Evolutionary conservation across 2,888 invertebrate species (phyloP).

Genomic region (Monoplex corrugatus): DNA sequence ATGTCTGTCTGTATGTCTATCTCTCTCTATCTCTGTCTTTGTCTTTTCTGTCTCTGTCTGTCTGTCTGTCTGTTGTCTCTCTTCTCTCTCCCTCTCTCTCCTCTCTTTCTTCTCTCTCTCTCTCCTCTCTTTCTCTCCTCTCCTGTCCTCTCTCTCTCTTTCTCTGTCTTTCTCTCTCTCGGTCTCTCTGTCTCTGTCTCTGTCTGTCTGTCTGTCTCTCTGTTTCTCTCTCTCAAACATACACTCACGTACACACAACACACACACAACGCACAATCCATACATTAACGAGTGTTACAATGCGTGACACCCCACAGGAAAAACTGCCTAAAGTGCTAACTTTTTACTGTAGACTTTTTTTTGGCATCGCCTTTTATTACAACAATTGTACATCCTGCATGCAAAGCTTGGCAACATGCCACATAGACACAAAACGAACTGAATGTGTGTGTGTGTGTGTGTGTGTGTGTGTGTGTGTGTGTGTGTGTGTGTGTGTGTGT

Average conservation of each 20-base stretch:
- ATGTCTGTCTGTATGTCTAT: background rate
- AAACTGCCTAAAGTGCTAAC: too few relatives aligned
- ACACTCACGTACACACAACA: too few relatives aligned
- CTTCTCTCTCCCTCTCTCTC: background rate
- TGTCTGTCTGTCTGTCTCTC: background rate
- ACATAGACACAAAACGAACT: too few relatives aligned
- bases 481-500: too few relatives aligned
- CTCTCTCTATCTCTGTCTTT: background rate
- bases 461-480: too few relatives aligned
- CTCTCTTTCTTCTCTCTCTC: background rate
- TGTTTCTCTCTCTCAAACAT: background rate
- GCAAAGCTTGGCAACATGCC: too few relatives aligned
- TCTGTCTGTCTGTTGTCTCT: background rate
- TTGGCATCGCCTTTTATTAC: too few relatives aligned
- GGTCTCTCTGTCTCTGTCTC: too few relatives aligned
- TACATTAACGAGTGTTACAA: background rate
- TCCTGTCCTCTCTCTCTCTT: background rate
- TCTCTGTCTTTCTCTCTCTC: background rate
- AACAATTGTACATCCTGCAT: too few relatives aligned
- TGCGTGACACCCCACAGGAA: too few relatives aligned
- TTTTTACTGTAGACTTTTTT: too few relatives aligned
- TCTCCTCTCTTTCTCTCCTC: background rate
- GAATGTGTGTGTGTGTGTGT: too few relatives aligned
- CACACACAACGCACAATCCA: conserved; percentile 4
- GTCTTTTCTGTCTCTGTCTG: background rate